Evolutionary conservation across 2,888 invertebrate genomes (phyloP).

Genomic region (Bunonema sp.): DNA sequence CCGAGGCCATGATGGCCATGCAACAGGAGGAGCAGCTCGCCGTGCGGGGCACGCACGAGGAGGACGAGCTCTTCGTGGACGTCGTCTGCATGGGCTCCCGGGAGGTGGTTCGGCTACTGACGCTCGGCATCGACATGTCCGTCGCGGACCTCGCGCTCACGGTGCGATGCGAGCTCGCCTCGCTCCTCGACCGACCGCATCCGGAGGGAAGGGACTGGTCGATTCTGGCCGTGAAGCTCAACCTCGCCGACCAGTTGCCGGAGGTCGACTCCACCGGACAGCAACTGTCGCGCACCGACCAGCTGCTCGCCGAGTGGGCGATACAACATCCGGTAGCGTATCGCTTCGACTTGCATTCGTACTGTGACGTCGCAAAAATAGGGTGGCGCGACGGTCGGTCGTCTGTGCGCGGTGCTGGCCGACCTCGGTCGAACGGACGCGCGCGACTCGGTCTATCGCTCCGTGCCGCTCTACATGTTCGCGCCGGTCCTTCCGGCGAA

Average conservation of each 20-base stretch:
- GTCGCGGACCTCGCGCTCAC: constrained; percentile 54
- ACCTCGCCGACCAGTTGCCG: constrained; percentile 52
- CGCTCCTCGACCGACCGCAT: constrained; percentile 50
- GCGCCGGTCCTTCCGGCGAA: constrained; percentile 11
- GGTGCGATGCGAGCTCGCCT: constrained; percentile 49
- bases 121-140: constrained; percentile 53
- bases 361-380: too few relatives aligned
- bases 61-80: constrained; percentile 52
- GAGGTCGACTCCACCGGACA: constrained; percentile 42
- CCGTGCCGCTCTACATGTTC: constrained; percentile 49
- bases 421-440: constrained; percentile 56
- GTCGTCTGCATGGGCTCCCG: constrained; percentile 53
- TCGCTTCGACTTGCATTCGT: too few relatives aligned
- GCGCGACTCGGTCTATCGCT: constrained; percentile 53
- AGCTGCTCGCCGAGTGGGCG: constrained; percentile 51
- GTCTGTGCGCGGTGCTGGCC: constrained; percentile 52
- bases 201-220: constrained; percentile 53
- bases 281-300: constrained; percentile 45
- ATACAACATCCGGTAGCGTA: constrained; percentile 42
- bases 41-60: constrained; percentile 49
- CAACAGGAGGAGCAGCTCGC: constrained; percentile 42
- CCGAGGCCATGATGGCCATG: constrained; percentile 46
- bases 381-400: constrained; percentile 51
- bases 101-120: constrained; percentile 48
- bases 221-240: constrained; percentile 51